A percentile compares a stretch with the other conserved stretches of the same genome.
Evolutionary conservation across 1,140 invertebrate species (phyloP).

Genomic region (Drosophila trapezifrons): DNA sequence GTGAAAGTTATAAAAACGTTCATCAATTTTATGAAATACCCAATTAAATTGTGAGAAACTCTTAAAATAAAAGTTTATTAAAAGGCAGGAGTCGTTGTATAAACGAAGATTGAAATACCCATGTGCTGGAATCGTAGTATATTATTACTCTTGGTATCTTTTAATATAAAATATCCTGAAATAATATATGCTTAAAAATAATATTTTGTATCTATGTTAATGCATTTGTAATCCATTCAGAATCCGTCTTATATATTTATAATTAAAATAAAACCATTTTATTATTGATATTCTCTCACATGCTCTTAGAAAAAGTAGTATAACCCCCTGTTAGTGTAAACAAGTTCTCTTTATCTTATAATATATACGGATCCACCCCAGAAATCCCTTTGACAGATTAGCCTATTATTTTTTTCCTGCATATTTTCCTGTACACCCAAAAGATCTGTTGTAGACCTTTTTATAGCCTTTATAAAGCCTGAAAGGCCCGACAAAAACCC

Average conservation of each 20-base stretch:
- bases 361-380: background rate
- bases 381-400: conserved; percentile 5
- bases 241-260: background rate
- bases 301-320: too few species aligned
- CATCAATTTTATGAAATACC: conserved; percentile 1
- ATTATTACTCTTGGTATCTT: background rate
- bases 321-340: background rate
- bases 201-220: too few species aligned
- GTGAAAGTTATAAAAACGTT: conserved; percentile 16
- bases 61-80: background rate
- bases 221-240: too few species aligned
- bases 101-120: background rate
- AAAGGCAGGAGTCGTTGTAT: background rate
- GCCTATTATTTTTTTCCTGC: background rate
- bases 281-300: too few species aligned
- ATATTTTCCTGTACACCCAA: background rate
- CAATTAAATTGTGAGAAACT: background rate
- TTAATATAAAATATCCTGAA: too few species aligned
- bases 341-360: background rate
- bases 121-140: background rate
- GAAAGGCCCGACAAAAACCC: background rate
- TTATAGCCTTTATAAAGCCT: background rate
- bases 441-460: conserved; percentile 13
- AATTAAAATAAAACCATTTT: too few species aligned
- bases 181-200: background rate